Evolutionary conservation across 2,113 vertebrate genomes (phyloP).

Genomic region (Triplophysa tibetana): DNA sequence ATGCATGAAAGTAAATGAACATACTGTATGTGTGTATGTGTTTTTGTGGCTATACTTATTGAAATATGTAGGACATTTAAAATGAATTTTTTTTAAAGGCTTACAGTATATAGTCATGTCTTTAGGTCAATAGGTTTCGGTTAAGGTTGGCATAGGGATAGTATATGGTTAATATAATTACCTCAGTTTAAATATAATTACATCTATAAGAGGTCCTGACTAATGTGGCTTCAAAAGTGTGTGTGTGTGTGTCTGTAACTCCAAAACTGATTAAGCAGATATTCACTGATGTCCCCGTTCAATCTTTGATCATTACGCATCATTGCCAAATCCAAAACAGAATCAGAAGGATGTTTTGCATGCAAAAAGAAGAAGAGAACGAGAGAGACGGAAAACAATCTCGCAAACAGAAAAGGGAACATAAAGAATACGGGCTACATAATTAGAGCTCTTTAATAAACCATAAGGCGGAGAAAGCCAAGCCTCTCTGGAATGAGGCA

Average conservation of each 20-base stretch:
- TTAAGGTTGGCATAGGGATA: too few species aligned
- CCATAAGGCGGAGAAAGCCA: slow-evolving; percentile 65
- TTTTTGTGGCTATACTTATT: too few species aligned
- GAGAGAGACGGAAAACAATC: slow-evolving; percentile 70
- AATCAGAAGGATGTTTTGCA: slow-evolving; percentile 73
- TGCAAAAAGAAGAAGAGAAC: slow-evolving; percentile 68
- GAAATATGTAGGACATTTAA: too few species aligned
- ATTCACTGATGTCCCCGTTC: slow-evolving; percentile 32
- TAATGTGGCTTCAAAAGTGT: neutral
- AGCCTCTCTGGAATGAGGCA: slow-evolving; percentile 45
- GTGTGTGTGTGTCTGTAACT: slow-evolving; percentile 5
- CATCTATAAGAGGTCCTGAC: too few species aligned
- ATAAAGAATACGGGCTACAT: slow-evolving; percentile 67
- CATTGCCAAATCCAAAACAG: slow-evolving; percentile 68
- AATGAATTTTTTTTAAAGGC: too few species aligned
- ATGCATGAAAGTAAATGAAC: slow-evolving; percentile 18
- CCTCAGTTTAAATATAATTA: too few species aligned
- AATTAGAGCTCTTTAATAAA: slow-evolving; percentile 76
- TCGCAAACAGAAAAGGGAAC: slow-evolving; percentile 61
- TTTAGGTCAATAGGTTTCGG: too few species aligned
- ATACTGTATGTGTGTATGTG: neutral
- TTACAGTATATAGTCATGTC: too few species aligned
- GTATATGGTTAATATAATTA: too few species aligned
- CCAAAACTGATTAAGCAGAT: slow-evolving; percentile 15
- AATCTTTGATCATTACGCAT: slow-evolving; percentile 44